Base-by-base conservation (phyloP, 2,888 invertebrate species). In the Zele albiditarsus region DNA sequence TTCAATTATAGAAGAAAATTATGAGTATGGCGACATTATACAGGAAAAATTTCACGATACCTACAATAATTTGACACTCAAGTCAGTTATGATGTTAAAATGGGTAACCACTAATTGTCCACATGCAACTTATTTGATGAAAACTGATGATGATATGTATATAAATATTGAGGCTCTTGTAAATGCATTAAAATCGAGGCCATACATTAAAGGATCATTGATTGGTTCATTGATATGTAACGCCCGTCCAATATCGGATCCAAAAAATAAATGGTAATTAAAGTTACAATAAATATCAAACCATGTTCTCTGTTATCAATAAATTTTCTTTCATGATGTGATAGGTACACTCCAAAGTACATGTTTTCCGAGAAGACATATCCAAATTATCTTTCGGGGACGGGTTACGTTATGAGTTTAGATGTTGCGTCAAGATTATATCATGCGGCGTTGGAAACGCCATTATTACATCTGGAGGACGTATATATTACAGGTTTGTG, bases 121-220 rank as follows among this genome's bases (percentile, higher is more conserved):
- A 27, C 82, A 85, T 46, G 92, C 92, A 0, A 92, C 92, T 62
- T 96, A 93, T 90, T 91, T 96, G 27, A 91, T 97, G 88, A 97
- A 97, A 90, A 94, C 95, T 4, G 96, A 97, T 81, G 96, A 97
- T 81, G 97, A 97, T 83, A 95, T 95, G 90, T 96, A 95, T 85
- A 92, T 97, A 0, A 96, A 96, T 88, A 90, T 96, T 75, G 93
- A 93, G n/a, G 92, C 92, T 80, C 89, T 96, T 28, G 84, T 94
- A 71, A 85, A 85, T 77, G 82, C 87, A 6, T 82, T 91, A 33
- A 84, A 82, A 66, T 76, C 83, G 27, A 82, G 83, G 76, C 74
- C 83, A 68, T 66, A 87, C 80, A 82, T 83, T 27, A 83, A 90
- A 66, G 91, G 92, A 38, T 84, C 94, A 77, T 89, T 96, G 63